phyloP scores from a whole-genome alignment of 2,888 invertebrate species.

The Trachelus tabidus region DNA sequence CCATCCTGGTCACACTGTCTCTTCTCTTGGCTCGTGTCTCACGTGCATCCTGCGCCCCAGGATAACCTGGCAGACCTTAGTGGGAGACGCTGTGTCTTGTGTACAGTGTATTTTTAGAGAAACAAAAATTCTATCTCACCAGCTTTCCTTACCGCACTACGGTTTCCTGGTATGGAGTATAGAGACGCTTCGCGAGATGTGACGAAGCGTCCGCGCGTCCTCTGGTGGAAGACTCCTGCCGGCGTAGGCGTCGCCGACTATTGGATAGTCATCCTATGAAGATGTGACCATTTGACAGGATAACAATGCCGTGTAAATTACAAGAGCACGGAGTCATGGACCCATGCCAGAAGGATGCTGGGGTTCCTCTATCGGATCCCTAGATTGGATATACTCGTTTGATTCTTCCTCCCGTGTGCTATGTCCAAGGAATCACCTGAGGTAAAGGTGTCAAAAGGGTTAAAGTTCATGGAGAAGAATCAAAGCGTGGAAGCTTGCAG shows the following conservation, averaged over 20 bases:
- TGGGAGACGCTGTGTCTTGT: neutral
- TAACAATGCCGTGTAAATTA: constrained; percentile 58
- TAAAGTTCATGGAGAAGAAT: neutral
- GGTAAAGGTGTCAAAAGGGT: neutral
- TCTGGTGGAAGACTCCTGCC: neutral
- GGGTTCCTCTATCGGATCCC: neutral
- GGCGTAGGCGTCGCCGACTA: constrained; percentile 23
- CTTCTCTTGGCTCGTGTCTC: neutral
- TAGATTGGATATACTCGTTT: neutral
- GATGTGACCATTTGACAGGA: constrained; percentile 54
- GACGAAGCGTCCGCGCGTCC: neutral
- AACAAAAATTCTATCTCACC: neutral
- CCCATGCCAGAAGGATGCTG: neutral
- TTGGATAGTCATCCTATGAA: constrained; percentile 40
- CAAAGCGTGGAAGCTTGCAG: neutral
- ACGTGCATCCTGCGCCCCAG: neutral
- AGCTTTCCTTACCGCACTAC: neutral
- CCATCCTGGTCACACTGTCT: neutral
- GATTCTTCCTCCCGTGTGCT: neutral
- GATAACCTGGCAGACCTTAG: neutral
- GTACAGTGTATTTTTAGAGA: neutral
- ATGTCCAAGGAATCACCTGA: neutral
- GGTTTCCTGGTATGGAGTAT: neutral
- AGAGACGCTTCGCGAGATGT: neutral
- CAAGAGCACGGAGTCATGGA: constrained; percentile 24